phyloP scores from a whole-genome alignment of 2,888 invertebrate genomes.

The Cephus spinipes region DNA sequence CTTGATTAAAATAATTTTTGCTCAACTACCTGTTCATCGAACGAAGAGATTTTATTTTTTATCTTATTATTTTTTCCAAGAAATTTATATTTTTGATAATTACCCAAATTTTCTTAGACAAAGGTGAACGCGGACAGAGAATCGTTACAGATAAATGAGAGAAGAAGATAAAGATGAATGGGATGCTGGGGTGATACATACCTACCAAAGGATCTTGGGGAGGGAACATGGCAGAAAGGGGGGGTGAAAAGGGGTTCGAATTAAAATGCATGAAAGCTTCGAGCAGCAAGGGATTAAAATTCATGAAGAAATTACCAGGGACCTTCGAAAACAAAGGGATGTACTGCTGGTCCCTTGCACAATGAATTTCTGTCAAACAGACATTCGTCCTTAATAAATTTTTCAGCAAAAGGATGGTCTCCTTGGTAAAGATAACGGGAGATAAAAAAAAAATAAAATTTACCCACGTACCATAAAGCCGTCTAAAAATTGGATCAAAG shows the following conservation, averaged over 20 bases:
- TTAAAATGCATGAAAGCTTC: slow-evolving; percentile 50
- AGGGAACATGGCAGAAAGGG: slow-evolving; percentile 17
- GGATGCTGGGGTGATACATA: background rate
- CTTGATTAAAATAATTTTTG: too few species aligned
- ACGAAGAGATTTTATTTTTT: too few species aligned
- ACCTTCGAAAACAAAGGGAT: slow-evolving; percentile 46
- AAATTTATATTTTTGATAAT: background rate
- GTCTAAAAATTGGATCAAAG: slow-evolving; percentile 12
- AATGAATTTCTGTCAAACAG: background rate
- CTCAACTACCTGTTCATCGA: too few species aligned
- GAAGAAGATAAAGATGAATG: background rate
- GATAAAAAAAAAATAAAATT: background rate
- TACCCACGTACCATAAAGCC: background rate
- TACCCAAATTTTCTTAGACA: background rate
- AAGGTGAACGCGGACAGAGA: background rate
- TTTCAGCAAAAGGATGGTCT: background rate
- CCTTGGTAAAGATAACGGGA: background rate
- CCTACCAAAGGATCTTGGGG: background rate
- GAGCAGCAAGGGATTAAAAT: slow-evolving; percentile 50
- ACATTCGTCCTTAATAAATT: background rate
- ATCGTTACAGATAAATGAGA: background rate
- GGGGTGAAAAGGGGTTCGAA: slow-evolving; percentile 23
- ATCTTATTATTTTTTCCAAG: background rate
- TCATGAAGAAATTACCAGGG: slow-evolving; percentile 51
- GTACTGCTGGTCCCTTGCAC: background rate